Conservation (phyloP, 2,888 invertebrate species). For the Hymenopus coronatus region DNA sequence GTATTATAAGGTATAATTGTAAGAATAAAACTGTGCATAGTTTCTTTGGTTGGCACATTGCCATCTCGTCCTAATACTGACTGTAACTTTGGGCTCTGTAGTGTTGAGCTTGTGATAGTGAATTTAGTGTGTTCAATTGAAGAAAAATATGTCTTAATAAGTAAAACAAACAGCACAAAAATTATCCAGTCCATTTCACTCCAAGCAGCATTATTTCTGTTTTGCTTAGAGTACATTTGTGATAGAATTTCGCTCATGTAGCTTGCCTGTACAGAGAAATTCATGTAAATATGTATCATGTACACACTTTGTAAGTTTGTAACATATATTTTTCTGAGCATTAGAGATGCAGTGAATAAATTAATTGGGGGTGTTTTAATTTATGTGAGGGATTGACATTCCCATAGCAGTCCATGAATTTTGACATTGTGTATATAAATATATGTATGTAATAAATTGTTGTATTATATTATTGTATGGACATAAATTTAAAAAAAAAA, state of each 20-base stretch:
- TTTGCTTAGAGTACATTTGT: slow-evolving; percentile 10
- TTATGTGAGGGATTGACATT: not conserved
- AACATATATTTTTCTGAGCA: slow-evolving; percentile 17
- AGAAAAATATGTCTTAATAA: not conserved
- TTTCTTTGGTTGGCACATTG: not conserved
- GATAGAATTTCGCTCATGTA: not conserved
- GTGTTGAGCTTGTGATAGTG: not conserved
- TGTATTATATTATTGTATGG: not conserved
- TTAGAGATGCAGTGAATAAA: not conserved
- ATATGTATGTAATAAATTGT: not conserved
- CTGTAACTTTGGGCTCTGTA: not conserved
- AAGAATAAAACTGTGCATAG: not conserved
- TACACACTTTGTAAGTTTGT: slow-evolving; percentile 16
- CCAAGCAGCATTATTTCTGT: not conserved
- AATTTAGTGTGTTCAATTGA: not conserved
- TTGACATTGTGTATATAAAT: slow-evolving; percentile 1
- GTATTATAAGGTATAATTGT: not conserved
- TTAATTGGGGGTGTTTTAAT: not conserved
- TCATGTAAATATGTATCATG: slow-evolving; percentile 23
- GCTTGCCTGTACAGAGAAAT: slow-evolving; percentile 16
- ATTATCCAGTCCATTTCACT: slow-evolving; percentile 7
- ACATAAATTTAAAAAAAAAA: not conserved
- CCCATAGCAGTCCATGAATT: not conserved
- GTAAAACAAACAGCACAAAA: slow-evolving; percentile 2
- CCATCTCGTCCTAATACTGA: not conserved